Conservation (phyloP, 2,113 vertebrate species). For the Oryctolagus cuniculus region mOryCun1.1 NC_091436.1:130640001-130640500, state of each 20-base stretch:
- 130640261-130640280: not conserved
- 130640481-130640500: not conserved
- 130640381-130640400: not conserved
- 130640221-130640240: not conserved
- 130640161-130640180: not conserved
- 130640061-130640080: not conserved
- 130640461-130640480: not conserved
- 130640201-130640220: not conserved
- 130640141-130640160: not conserved
- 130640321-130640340: not conserved
- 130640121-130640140: rapidly evolving
- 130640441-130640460: not conserved
- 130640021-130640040: not conserved
- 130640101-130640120: not conserved
- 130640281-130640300: slow-evolving; percentile 39
- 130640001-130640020: not conserved
- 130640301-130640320: not conserved
- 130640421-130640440: not conserved
- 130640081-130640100: not conserved
- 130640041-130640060: not conserved
- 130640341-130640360: not conserved
- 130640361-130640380: not conserved
- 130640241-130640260: not conserved
- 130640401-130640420: not conserved
- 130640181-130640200: not conserved